phyloP scores from a whole-genome alignment of 1,140 invertebrate genomes.

The Camponotus floridanus region DNA sequence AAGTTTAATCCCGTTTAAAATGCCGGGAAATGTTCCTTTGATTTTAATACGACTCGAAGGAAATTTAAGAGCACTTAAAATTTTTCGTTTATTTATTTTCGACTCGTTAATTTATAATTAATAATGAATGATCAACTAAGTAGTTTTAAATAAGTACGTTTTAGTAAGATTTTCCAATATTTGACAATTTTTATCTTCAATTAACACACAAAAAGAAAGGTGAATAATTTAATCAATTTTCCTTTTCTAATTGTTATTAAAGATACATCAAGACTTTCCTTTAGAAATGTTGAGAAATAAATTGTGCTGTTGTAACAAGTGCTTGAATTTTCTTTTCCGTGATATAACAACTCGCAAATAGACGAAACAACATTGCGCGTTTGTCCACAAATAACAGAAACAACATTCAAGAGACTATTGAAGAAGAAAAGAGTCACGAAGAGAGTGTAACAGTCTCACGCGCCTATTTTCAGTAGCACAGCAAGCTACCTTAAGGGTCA shows the following conservation, averaged over 20 bases:
- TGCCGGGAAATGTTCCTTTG: neutral
- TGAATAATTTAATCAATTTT: conserved; percentile 21
- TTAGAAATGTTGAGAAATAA: neutral
- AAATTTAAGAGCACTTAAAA: neutral
- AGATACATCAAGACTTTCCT: neutral
- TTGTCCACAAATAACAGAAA: conserved; percentile 58
- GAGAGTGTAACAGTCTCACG: conserved; percentile 42
- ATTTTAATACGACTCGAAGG: neutral
- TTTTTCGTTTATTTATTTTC: neutral
- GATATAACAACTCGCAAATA: conserved; percentile 24
- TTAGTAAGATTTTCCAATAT: neutral
- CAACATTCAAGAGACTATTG: conserved; percentile 14
- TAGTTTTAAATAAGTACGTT: neutral
- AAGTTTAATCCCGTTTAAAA: neutral
- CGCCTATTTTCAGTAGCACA: conserved; percentile 36
- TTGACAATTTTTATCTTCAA: neutral
- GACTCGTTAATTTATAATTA: neutral
- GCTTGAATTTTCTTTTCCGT: neutral
- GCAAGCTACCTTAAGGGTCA: conserved; percentile 50
- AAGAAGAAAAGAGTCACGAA: conserved; percentile 28
- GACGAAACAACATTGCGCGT: conserved; percentile 19
- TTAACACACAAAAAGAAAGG: neutral
- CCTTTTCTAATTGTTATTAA: conserved; percentile 14
- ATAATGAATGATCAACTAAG: neutral
- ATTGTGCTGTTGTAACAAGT: neutral